A percentile compares a stretch with the other conserved stretches of the same genome.
Conservation (phyloP, 2,797 vertebrate genomes). For the Pempheris klunzingeri region DNA sequence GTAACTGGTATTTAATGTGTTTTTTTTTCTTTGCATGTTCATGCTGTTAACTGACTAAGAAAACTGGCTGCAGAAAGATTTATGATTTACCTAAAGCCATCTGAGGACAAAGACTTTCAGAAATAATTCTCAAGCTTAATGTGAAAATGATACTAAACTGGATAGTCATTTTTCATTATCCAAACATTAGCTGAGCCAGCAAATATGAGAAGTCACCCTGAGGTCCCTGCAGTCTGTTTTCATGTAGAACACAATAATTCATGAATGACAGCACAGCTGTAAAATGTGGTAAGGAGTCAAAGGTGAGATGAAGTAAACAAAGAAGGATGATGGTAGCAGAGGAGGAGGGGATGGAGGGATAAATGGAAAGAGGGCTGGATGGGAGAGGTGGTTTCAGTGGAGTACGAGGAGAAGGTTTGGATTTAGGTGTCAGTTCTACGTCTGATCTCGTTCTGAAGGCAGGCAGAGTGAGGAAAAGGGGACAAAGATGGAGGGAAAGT, state of each 20-base stretch:
- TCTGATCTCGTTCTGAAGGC: neutral
- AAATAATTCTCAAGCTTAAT: constrained; percentile 7
- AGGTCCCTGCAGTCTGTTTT: constrained; percentile 17
- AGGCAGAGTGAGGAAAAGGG: neutral
- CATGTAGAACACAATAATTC: constrained; percentile 30
- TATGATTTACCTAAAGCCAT: no score
- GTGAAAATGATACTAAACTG: constrained; percentile 31
- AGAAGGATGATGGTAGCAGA: neutral
- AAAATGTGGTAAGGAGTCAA: constrained; percentile 42
- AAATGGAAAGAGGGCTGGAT: neutral
- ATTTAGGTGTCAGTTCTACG: neutral
- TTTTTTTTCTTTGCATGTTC: no score
- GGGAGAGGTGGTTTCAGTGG: neutral
- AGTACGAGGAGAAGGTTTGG: neutral
- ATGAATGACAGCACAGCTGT: constrained; percentile 35
- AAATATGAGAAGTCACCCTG: constrained; percentile 25
- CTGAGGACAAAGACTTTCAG: neutral
- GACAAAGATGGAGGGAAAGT: neutral
- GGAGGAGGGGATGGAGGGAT: neutral
- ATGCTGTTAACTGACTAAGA: no score
- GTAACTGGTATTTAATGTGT: no score
- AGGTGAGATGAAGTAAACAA: constrained; percentile 38
- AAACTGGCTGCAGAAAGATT: no score
- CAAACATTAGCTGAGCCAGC: constrained; percentile 42
- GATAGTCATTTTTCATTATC: constrained; percentile 15